phyloP scores from a whole-genome alignment of 2,797 vertebrate genomes.

The Xyrichtys novacula region DNA sequence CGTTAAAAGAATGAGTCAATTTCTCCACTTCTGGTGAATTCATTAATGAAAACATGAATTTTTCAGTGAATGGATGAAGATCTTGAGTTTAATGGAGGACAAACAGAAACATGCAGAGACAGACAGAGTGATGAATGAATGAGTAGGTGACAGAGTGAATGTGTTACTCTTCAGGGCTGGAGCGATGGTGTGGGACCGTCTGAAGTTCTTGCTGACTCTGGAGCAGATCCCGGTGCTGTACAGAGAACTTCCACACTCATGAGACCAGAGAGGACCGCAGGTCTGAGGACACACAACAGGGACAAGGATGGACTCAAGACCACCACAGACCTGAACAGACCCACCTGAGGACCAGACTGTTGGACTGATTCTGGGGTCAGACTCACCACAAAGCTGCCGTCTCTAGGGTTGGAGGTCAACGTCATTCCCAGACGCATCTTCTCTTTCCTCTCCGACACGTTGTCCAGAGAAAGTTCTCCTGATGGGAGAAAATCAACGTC shows the following conservation, averaged over 20 bases:
- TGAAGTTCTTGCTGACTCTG: slow-evolving; percentile 90
- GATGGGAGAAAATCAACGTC: slow-evolving; percentile 2
- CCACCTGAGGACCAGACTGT: no score
- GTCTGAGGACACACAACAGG: slow-evolving; percentile 83
- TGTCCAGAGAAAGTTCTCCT: slow-evolving; percentile 89
- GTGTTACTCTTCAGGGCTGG: slow-evolving; percentile 93
- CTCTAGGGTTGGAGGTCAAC: slow-evolving; percentile 90
- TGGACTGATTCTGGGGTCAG: not conserved
- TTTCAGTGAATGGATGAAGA: no score
- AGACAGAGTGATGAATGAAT: not conserved
- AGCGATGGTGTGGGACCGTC: slow-evolving; percentile 89
- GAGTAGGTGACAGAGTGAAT: not conserved
- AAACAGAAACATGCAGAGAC: not conserved
- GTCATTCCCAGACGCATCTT: slow-evolving; percentile 95
- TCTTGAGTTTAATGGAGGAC: no score
- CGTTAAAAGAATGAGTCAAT: no score
- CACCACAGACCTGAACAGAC: not conserved
- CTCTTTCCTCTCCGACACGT: slow-evolving; percentile 92
- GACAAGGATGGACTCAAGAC: no score
- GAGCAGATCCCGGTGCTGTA: slow-evolving; percentile 97
- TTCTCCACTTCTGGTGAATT: no score
- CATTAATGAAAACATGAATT: no score
- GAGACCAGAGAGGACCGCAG: slow-evolving; percentile 96
- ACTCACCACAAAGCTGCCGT: slow-evolving; percentile 95
- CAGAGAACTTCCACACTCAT: slow-evolving; percentile 96